Evolutionary conservation across 1,140 invertebrate genomes (phyloP), one percentile per base, ranked within the genome.

Genomic region (Heliconius hermathena): DNA sequence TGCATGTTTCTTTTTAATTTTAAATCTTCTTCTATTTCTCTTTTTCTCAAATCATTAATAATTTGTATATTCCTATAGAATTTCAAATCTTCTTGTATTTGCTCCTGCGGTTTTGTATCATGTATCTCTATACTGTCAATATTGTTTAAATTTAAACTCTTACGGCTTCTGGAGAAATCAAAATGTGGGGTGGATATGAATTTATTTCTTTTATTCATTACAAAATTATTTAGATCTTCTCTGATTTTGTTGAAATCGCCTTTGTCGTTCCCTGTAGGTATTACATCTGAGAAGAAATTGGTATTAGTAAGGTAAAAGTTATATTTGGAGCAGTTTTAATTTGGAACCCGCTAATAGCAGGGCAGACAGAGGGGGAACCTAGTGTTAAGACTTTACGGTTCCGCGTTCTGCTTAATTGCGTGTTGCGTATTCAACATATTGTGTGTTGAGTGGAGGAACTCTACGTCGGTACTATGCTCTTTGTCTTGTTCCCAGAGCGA

Each of bases 201-300:
- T 0, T 83, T 84, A 41, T 85, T 71, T 36, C 72, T 81, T 38
- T 80, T 78, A 3, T 57, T 11, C 83, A 90, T 84, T 8, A 71
- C 72, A 57, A 86, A 88, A 4, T 82, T 73, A 6, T 83, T 81
- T 6, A 90, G 46, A 26, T 73, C 79, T 16, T 84, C 77, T 76
- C 82, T 87, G 11, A 84, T 75, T 71, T 70, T 54, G 54, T 22
- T 54, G 38, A 74, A 26, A 33, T 46, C 46, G 38, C 70, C 77
- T 77, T 29, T 71, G 49, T 70, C 75, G 6, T 73, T 22, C 33
- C 41, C 18, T 66, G 60, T 66, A 26, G 60, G 60, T 66, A 66
- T 29, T 22, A 29, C 60, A 66, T 26, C 60, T 66, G 60, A 5
- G n/a, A 9, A n/a, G 11, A 66, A 16, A 66, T 66, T 66, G 4